Conservation (phyloP, 1,140 invertebrate genomes). For the Pectinophora gossypiella region DNA sequence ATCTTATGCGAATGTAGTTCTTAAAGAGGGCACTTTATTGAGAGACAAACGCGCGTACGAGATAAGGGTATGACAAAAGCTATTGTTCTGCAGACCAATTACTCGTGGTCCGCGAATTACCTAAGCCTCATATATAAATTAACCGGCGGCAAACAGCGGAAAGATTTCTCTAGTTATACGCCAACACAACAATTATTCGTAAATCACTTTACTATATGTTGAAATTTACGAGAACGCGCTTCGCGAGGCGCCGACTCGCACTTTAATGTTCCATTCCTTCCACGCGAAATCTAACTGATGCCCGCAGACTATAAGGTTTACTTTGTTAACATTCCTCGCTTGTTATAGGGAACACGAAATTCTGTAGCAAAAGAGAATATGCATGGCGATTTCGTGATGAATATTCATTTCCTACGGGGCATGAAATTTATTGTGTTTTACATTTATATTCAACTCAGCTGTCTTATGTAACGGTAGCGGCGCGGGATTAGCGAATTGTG, state of each 20-base stretch:
- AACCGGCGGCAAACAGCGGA: slow-evolving; percentile 72
- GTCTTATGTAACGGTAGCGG: slow-evolving; percentile 73
- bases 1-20: slow-evolving; percentile 52
- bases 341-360: slow-evolving; percentile 52
- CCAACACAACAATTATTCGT: slow-evolving; percentile 76
- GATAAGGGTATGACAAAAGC: slow-evolving; percentile 74
- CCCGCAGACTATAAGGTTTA: slow-evolving; percentile 43
- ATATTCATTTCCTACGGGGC: slow-evolving; percentile 75
- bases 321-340: slow-evolving; percentile 24
- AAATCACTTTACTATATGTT: slow-evolving; percentile 76
- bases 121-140: slow-evolving; percentile 75
- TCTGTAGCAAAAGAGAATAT: slow-evolving; percentile 70
- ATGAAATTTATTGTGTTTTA: slow-evolving; percentile 76
- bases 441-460: slow-evolving; percentile 74
- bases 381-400: slow-evolving; percentile 75
- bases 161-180: slow-evolving; percentile 75
- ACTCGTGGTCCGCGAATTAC: slow-evolving; percentile 72
- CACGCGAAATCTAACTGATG: slow-evolving; percentile 49
- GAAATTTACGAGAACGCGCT: slow-evolving; percentile 69
- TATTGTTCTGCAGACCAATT: slow-evolving; percentile 73
- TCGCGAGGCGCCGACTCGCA: slow-evolving; percentile 38
- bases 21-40: slow-evolving; percentile 49
- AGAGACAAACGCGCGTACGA: slow-evolving; percentile 60
- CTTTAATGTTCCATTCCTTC: slow-evolving; percentile 26
- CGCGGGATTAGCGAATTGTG: slow-evolving; percentile 70